Evolutionary conservation across 1,140 invertebrate genomes (phyloP), one percentile per base, ranked within the genome.

Genomic region (Chelonus insularis): DNA sequence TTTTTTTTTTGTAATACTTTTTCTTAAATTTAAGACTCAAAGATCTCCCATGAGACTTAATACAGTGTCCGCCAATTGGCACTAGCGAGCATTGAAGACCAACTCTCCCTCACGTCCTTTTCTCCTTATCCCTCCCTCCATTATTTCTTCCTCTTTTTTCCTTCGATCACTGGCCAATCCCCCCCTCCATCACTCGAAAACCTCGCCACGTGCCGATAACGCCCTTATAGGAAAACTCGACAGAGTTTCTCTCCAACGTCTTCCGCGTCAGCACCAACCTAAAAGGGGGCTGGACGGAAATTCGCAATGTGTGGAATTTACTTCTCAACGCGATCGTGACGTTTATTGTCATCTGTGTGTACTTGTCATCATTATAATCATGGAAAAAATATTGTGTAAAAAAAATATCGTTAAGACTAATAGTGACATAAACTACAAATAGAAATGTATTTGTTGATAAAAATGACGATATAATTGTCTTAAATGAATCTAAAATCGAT

Each of bases 121-220:
- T 56, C 57, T 36, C 58, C 45, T 65, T 55, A 64, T 51, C 56
- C 57, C 58, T 50, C 8, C 34, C 37, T 36, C 36, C 20, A 12
- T 20, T n/a, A 37, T 18, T 34, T 29, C 21, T 48, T 41, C 45
- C 9, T 57, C 14, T 37, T 57, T 32, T 57, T 3, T 51, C 32
- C 16, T 12, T 32, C 48, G 34, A 16, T 29, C 48, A 16, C 41
- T 34, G 41, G 47, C 41, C 51, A 51, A 45, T 48, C 14, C 18
- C 43, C 51, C 39, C 55, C 48, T 54, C 37, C 12, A 18, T 18
- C 41, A 48, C 55, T 39, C 55, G 57, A 65, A 61, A 65, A 65
- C 63, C 59, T 55, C 43, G 69, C 65, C 69, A 75, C 68, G 70
- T 75, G 68, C 67, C 71, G 62, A 63, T 72, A 70, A 75, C 73